Conservation (phyloP, 53 echinoderm and acorn worm species). For the Apostichopus leukothele region DNA sequence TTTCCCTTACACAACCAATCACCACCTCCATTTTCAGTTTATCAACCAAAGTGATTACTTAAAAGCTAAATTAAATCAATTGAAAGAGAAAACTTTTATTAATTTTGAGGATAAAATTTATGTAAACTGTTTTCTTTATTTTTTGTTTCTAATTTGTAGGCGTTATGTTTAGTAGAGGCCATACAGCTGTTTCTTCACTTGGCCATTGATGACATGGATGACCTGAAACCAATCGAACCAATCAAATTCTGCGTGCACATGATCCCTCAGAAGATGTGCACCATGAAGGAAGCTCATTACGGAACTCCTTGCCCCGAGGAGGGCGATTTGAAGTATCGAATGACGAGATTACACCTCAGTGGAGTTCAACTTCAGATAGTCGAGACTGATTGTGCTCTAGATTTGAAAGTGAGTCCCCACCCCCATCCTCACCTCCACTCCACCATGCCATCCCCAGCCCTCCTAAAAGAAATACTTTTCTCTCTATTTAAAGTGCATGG, state of each 20-base stretch:
- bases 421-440: neutral
- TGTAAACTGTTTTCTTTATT: too few relatives aligned
- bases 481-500: too few relatives aligned
- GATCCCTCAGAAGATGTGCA: conserved; percentile 74
- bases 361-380: conserved; percentile 80
- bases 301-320: conserved; percentile 81
- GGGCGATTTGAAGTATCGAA: conserved; percentile 85
- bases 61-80: too few relatives aligned
- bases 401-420: conserved; percentile 57
- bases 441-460: too few relatives aligned
- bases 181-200: conserved; percentile 75
- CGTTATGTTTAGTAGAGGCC: conserved; percentile 70
- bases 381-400: conserved; percentile 74
- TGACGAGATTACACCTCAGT: conserved; percentile 74
- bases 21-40: too few relatives aligned
- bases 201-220: conserved; percentile 76
- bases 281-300: conserved; percentile 65
- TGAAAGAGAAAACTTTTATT: too few relatives aligned
- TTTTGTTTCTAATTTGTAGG: conserved; percentile 20
- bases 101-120: too few relatives aligned
- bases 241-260: conserved; percentile 81
- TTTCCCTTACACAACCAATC: too few relatives aligned
- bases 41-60: too few relatives aligned
- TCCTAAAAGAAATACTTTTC: too few relatives aligned
- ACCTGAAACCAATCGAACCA: conserved; percentile 64